Conservation (phyloP, 92 coral and sea anemone species). For the Diadumene lineata region DNA sequence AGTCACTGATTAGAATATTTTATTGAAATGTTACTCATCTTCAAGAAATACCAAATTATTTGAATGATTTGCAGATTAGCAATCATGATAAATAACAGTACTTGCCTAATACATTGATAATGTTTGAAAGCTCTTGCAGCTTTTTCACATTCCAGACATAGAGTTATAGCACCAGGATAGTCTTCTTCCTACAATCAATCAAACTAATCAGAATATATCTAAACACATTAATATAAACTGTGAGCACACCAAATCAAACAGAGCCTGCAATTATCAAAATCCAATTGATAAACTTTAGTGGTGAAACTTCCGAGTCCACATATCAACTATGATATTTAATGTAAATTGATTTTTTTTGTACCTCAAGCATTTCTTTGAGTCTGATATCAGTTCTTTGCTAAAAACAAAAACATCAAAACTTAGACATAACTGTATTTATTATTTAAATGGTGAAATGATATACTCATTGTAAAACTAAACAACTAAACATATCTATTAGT, state of each 20-base stretch:
- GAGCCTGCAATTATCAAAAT: too few relatives aligned
- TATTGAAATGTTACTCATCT: too few relatives aligned
- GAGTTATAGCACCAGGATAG: constrained; percentile 94
- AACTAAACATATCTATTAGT: too few relatives aligned
- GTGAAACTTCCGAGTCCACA: neutral
- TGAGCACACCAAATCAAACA: neutral
- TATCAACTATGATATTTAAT: neutral
- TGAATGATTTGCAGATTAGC: too few relatives aligned
- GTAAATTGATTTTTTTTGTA: neutral
- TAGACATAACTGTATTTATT: too few relatives aligned
- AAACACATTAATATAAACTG: neutral
- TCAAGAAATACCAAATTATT: too few relatives aligned
- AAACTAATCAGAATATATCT: neutral
- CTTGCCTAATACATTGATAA: constrained; percentile 91
- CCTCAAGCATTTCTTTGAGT: constrained; percentile 96
- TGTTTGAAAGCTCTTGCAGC: constrained; percentile 98
- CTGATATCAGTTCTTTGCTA: constrained; percentile 98
- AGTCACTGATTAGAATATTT: too few relatives aligned
- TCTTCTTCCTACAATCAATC: constrained; percentile 74
- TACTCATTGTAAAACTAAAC: too few relatives aligned
- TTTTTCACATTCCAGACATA: constrained; percentile 96
- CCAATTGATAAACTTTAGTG: too few relatives aligned
- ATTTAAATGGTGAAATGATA: too few relatives aligned
- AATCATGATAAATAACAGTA: too few relatives aligned
- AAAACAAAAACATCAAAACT: constrained; percentile 12